Evolutionary conservation across 2,113 vertebrate genomes (phyloP).

Genomic region (Cavia porcellus): DNA sequence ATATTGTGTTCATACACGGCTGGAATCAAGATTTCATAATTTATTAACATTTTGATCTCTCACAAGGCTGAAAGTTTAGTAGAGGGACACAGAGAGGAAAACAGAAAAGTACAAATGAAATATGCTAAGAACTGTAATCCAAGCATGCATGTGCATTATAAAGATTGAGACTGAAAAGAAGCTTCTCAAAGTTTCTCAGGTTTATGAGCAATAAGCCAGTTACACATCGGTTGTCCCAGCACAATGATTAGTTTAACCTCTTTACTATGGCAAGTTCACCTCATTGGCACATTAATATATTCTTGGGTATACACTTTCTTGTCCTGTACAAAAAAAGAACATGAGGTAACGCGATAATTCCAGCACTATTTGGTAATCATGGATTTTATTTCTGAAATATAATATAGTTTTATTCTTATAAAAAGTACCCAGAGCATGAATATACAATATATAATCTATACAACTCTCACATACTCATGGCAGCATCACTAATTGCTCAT

Average conservation of each 20-base stretch:
- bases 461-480: background rate
- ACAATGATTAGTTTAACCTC: background rate
- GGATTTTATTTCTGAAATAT: conserved; percentile 2
- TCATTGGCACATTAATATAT: background rate
- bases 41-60: conserved; percentile 24
- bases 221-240: background rate
- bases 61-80: background rate
- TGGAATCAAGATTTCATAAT: background rate
- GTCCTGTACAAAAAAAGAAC: background rate
- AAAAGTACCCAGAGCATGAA: background rate
- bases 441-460: background rate
- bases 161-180: background rate
- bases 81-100: background rate
- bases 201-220: background rate
- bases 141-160: background rate
- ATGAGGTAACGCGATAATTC: background rate
- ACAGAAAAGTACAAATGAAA: background rate
- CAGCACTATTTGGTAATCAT: background rate
- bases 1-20: background rate
- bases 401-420: background rate
- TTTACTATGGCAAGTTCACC: background rate
- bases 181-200: background rate
- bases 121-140: background rate
- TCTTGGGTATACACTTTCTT: background rate
- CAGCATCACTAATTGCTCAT: background rate